Evolutionary conservation across 2,113 vertebrate genomes (phyloP), one percentile per base, ranked within the genome.

Genomic region (Sialia sialis): DNA sequence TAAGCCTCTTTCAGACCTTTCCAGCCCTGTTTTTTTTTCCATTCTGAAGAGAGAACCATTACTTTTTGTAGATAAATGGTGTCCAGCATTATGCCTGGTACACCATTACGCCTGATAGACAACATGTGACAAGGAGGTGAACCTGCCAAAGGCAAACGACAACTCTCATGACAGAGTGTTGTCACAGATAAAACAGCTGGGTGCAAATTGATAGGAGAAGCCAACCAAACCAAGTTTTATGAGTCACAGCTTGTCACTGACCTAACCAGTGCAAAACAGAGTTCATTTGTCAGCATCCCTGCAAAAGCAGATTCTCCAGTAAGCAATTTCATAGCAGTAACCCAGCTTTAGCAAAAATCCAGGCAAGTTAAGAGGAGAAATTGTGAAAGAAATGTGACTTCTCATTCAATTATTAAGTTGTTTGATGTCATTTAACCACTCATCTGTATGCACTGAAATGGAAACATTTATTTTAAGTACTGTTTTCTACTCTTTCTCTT

Each of bases 401-500:
- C 84, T 82, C 8, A 1, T 66, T 68, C 39, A 81, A 79, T 86
- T 87, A 83, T 54, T 83, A 89, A 79, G 34, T 48, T 74, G 46
- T 56, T 73, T 90, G 55, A 69, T 93, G 72, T n/a, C 22, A 38
- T 74, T 87, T 91, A 94, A n/a, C 30, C n/a, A 69, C 18, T 82
- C 54, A 48, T 64, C 51, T 75, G 18, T 29, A 72, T 38, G 69
- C 41, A 54, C 49, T 29, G 20, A 80, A 91, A 93, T 56, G 34
- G 34, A 95, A 97, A 85, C 4, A 10, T 70, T 80, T 91, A 80
- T 87, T 95, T 84, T 84, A 87, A 87, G 83, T 51, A 86, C n/a
- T n/a, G n/a, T 83, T 95, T 94, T 90, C 74, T 83, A 43, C 36
- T n/a, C 82, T 63, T 82, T 78, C 66, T 90, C 94, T 97, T 91